Conservation (phyloP, 2,797 vertebrate species). For the Ciconia nigra region DNA sequence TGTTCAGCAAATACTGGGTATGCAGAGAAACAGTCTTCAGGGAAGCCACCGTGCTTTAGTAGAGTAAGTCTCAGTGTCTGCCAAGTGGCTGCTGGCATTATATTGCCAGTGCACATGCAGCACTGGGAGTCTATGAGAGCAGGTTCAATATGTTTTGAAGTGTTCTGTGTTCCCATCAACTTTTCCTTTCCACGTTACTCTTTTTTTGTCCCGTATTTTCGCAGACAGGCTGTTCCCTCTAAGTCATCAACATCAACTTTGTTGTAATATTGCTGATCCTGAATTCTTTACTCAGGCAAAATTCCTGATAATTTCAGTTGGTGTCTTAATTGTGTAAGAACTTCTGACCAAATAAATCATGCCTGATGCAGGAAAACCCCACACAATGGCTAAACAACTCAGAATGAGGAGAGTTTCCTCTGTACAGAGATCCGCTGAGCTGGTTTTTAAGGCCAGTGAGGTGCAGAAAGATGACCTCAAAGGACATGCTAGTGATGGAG, state of each 20-base stretch:
- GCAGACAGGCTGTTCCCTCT: background rate
- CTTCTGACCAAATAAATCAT: background rate
- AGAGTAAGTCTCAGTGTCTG: background rate
- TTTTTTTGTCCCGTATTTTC: background rate
- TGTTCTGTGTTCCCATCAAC: background rate
- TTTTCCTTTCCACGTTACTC: background rate
- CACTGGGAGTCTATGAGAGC: background rate
- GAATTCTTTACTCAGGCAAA: background rate
- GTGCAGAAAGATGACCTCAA: background rate
- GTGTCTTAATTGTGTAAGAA: background rate
- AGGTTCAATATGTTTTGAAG: background rate
- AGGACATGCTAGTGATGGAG: background rate
- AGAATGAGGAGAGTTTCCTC: background rate
- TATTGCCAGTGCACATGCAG: background rate
- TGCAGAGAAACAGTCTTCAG: background rate
- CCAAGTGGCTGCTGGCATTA: background rate
- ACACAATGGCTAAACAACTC: background rate
- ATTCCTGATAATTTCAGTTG: background rate
- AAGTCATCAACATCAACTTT: background rate
- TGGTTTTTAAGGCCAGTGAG: background rate
- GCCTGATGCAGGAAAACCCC: background rate
- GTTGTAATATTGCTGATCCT: background rate
- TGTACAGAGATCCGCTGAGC: background rate
- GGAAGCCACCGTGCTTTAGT: background rate
- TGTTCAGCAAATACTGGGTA: background rate